These are phyloP conservation scores for Coreoperca whiteheadi DNA, from an alignment of 2,113 vertebrate genomes.

Conservation along the genomic window DNA sequence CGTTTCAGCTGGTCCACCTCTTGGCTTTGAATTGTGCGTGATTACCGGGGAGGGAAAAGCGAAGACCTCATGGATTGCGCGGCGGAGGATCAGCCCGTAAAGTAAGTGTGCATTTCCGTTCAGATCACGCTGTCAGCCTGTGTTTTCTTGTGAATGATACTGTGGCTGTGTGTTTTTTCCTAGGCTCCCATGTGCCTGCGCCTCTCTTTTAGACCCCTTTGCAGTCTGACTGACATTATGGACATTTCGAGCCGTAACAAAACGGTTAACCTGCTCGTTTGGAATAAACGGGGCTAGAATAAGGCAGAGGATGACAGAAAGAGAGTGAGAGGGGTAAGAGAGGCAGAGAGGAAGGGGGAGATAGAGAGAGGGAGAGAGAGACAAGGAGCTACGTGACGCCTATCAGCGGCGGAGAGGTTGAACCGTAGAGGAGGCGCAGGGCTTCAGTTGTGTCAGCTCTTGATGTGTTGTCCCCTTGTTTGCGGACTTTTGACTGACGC, in stretches of 20 bases:
- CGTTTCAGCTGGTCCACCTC: slow-evolving; percentile 51
- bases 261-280: slow-evolving; percentile 14
- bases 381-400: slow-evolving; percentile 81
- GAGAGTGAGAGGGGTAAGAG: slow-evolving; percentile 46
- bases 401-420: slow-evolving; percentile 81
- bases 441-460: slow-evolving; percentile 87
- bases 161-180: slow-evolving; percentile 34
- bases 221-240: slow-evolving; percentile 43
- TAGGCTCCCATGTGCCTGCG: slow-evolving; percentile 41
- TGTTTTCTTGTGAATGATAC: slow-evolving; percentile 31
- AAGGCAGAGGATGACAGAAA: slow-evolving; percentile 65
- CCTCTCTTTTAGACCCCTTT: slow-evolving; percentile 13
- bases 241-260: slow-evolving; percentile 10
- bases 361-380: slow-evolving; percentile 55
- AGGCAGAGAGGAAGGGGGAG: slow-evolving; percentile 10
- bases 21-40: slow-evolving; percentile 65
- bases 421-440: slow-evolving; percentile 82
- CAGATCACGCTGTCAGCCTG: slow-evolving; percentile 44
- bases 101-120: slow-evolving; percentile 78
- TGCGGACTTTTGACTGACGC: slow-evolving; percentile 92
- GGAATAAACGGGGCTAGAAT: slow-evolving; percentile 47
- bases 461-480: slow-evolving; percentile 85
- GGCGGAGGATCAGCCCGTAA: slow-evolving; percentile 66
- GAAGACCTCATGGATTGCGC: slow-evolving; percentile 75
- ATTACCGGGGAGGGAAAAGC: slow-evolving; percentile 49